Percentiles rank a stretch among this genome's conserved stretches.
Conservation (phyloP, 2,797 vertebrate species). For the Hozukius guyotensis region DNA sequence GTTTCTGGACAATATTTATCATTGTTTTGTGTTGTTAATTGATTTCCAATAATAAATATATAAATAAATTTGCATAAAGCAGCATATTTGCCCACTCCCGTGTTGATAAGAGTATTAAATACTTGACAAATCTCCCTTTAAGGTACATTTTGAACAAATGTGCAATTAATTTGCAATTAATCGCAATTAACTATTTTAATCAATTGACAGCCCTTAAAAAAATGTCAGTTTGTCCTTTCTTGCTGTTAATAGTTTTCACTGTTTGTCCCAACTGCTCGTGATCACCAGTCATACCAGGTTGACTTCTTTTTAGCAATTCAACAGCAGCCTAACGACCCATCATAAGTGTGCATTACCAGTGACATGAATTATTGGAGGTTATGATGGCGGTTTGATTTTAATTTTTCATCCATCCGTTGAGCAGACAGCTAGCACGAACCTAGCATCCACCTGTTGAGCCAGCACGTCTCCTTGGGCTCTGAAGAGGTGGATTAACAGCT, state of each 20-base stretch:
- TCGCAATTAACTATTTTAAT: too few relatives aligned
- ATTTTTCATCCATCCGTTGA: neutral
- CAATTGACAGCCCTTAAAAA: fast-evolving
- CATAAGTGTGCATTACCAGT: too few relatives aligned
- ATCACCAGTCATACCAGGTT: neutral
- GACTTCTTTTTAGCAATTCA: neutral
- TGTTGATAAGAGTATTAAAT: too few relatives aligned
- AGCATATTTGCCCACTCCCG: too few relatives aligned
- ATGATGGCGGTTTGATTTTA: neutral
- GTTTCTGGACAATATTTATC: too few relatives aligned
- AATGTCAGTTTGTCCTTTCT: neutral
- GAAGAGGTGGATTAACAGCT: slow-evolving; percentile 34
- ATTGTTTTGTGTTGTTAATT: too few relatives aligned
- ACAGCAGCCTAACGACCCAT: neutral
- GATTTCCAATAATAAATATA: too few relatives aligned
- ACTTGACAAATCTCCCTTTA: too few relatives aligned
- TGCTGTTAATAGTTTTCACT: neutral
- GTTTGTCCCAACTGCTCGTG: neutral
- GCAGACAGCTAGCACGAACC: neutral
- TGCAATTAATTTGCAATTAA: too few relatives aligned
- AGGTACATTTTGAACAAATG: too few relatives aligned
- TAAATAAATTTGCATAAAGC: too few relatives aligned
- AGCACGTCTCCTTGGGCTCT: neutral
- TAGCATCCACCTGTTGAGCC: slow-evolving; percentile 42
- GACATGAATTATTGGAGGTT: neutral